Evolutionary conservation across 2,888 invertebrate genomes (phyloP), one percentile per base, ranked within the genome.

Genomic region (Epistrophella euchroma): DNA sequence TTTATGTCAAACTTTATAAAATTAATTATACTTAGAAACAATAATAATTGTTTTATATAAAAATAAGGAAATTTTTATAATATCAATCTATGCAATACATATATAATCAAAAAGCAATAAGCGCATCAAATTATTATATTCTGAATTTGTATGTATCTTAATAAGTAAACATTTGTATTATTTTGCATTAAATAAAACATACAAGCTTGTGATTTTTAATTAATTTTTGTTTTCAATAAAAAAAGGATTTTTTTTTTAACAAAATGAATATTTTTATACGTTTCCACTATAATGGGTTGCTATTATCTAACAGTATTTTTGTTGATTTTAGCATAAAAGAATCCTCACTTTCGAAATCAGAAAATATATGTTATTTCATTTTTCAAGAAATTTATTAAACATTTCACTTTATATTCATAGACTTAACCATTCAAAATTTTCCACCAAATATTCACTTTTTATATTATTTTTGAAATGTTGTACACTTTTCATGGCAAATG

Each of bases 171-270:
- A 43, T 17, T 62, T 62, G 15, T 40, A 37, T 6, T 64, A 64
- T 58, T 82, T 76, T 77, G 28, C n/a, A 32, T 56, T 43, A 58
- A 73, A 77, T 35, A 71, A 66, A 79, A 64, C 9, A 28, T 56
- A 43, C 71, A 52, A 50, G 45, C 47, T 75, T 84, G 84, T 84
- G 79, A 84, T 84, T 79, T 71, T 58, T 71, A 58, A 45, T 64
- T 64, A 52, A 17, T 15, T 40, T 22, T 43, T 15, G 13, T 22
- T 13, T 50, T 50, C 17, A 47, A 4, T 47, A 37, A 37, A 11
- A 19, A 17, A n/a, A n/a, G 43, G 4, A 6, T 25, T 25, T 25
- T 25, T 25, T n/a, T n/a, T n/a, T n/a, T n/a, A n/a, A n/a, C n/a
- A n/a, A n/a, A n/a, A n/a, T n/a, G n/a, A n/a, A n/a, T n/a, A n/a